Evolutionary conservation across 2,888 invertebrate species (phyloP), one percentile per base, ranked within the genome.

Genomic region (Epirrita christyi): DNA sequence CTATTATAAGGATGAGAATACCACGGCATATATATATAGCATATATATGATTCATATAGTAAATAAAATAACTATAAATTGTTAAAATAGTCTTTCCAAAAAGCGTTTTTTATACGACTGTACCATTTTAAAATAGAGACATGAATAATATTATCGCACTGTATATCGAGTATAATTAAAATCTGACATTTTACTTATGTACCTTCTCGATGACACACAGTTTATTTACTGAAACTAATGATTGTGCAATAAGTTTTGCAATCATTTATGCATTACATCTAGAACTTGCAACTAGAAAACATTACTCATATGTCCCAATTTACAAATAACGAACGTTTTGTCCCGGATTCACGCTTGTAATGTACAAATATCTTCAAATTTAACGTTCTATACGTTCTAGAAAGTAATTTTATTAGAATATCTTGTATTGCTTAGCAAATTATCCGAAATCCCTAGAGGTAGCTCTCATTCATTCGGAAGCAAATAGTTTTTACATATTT

Each of bases 121-220:
- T 76, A 76, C 76, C 44, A 48, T 53, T 21, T 64, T 59, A 61
- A 85, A 83, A 85, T 86, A 86, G 70, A 76, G 61, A 53, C 63
- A 76, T 81, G 81, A 83, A 78, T 78, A 80, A 80, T 78, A 74
- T 67, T 60, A 41, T 60, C 67, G 61, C 71, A 66, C 72, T 55
- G 67, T 66, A 69, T 75, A 71, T 60, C 58, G 63, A 60, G 61
- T 69, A 61, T 51, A 14, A 58, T 71, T 69, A 75, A 76, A 78
- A 80, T 80, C 4, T 21, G 21, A 21, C 21, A 21, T 21, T 21
- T 21, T 21, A 21, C 21, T 21, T 21, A 21, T 21, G 21, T 65
- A 40, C 43, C 59, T 45, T 52, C 51, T 41, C 41, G 28, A 29
- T 40, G 45, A 49, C 50, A 41, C 55, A 50, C 36, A 46, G 58